Base-by-base conservation (phyloP, 2,113 vertebrate genomes). In the Lathamus discolor region DNA sequence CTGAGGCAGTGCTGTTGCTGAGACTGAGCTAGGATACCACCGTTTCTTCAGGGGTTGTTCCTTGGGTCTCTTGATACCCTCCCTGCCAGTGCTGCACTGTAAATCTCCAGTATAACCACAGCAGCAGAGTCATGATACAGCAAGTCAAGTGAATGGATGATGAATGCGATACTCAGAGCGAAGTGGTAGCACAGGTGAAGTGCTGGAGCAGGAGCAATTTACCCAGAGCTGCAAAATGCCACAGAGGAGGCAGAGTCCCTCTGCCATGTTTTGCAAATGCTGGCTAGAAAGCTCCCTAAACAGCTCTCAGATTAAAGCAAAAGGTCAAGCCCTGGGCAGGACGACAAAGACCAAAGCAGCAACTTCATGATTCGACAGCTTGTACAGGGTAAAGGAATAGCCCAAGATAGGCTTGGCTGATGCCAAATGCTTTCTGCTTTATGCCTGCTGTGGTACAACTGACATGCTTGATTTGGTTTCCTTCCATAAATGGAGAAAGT, bases 191-290 rank as follows among this genome's bases (percentile, higher is more conserved):
- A 87, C 90, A 79, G 78, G 85, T 76, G 90, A 91, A 94, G 74
- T 61, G 66, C 70, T 93, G 82, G 74, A 94, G 78, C 62, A 90
- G 62, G 48, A 95, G 39, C 78, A 79, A 83, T 94, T 96, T 93
- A 90, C 85, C 76, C 55, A 64, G 74, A 95, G 74, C 64, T 82
- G 78, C 77, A 92, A 88, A 88, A 83, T 74, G 46, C 68, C 31
- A 59, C 73, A 51, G 2, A 78, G 84, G 72, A 90, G 84, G 48
- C 24, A 78, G 62, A 27, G 17, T 82, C 90, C 35, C 57, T 37
- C 41, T 92, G 80, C 63, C 83, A n/a, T 67, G 61, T 63, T 96
- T 78, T 89, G 69, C 67, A 62, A 84, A n/a, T 10, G 17, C 37
- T 57, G 44, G 63, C 80, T 28, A 86, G 92, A 89, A 67, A 91